A percentile compares a stretch with the other conserved stretches of the same genome.
These are phyloP conservation scores for Parotia lawesii DNA, from an alignment of 2,113 vertebrate genomes.

Conservation along the genomic window DNA sequence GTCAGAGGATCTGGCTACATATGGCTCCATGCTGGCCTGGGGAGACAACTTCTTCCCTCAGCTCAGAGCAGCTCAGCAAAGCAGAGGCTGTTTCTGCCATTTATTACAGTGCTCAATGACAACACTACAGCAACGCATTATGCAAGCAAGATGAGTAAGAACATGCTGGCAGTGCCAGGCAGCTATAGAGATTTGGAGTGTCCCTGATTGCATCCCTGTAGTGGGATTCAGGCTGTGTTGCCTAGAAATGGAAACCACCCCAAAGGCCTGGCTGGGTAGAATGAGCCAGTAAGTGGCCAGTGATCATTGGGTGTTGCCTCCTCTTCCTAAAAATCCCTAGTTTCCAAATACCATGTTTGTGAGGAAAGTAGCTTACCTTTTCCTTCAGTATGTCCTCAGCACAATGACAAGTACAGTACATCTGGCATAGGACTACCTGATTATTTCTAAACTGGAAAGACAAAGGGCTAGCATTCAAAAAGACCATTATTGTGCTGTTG, in stretches of 20 bases:
- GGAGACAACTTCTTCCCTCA: neutral
- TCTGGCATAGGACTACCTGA: neutral
- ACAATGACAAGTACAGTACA: neutral
- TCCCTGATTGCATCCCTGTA: neutral
- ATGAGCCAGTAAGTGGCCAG: neutral
- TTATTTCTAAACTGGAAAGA: neutral
- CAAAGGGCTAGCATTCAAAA: neutral
- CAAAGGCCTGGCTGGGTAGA: neutral
- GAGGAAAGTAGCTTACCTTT: neutral
- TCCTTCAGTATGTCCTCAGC: neutral
- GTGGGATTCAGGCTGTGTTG: neutral
- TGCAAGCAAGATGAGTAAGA: neutral
- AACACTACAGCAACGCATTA: neutral
- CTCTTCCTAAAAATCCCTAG: neutral
- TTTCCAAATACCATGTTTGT: neutral
- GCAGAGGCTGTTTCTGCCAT: neutral
- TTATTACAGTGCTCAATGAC: neutral
- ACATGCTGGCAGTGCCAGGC: neutral
- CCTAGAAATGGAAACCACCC: neutral
- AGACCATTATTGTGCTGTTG: neutral
- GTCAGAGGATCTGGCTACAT: neutral
- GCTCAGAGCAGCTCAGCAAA: neutral
- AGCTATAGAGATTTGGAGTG: neutral
- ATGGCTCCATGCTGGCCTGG: neutral
- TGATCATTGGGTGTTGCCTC: neutral